Conservation (phyloP, 2,113 vertebrate species). For the Hemiprocne comata region DNA sequence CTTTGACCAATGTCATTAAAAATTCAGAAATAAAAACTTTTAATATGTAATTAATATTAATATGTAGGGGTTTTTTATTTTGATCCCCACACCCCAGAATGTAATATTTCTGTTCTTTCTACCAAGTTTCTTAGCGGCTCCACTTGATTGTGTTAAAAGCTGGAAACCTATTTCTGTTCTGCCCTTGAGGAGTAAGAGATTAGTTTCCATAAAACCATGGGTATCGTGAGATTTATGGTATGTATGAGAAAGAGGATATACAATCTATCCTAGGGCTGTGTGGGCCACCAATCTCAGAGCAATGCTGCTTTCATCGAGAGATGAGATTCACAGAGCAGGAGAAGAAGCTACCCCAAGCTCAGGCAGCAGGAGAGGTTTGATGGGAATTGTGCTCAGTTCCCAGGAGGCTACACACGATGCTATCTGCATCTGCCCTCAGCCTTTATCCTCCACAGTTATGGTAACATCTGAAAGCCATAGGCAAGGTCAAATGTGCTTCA, state of each 20-base stretch:
- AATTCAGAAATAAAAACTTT: not conserved
- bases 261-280: not conserved
- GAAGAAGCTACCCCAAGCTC: not conserved
- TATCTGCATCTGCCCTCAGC: not conserved
- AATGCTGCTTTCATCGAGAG: not conserved
- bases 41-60: too few relatives aligned
- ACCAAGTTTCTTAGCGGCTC: not conserved
- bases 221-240: not conserved
- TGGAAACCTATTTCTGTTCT: not conserved
- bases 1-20: not conserved
- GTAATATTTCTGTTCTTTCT: not conserved
- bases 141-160: not conserved
- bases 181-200: not conserved
- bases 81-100: accelerated
- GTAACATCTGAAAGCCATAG: not conserved
- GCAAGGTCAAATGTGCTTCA: not conserved
- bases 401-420: accelerated
- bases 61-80: not conserved
- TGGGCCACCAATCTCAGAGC: not conserved
- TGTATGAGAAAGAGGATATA: not conserved
- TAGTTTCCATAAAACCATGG: not conserved
- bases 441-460: not conserved
- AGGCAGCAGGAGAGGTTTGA: not conserved
- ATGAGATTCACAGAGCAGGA: not conserved
- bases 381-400: not conserved